Evolutionary conservation across 2,888 invertebrate genomes (phyloP).

Genomic region (Venustoraphidia nigricollis): DNA sequence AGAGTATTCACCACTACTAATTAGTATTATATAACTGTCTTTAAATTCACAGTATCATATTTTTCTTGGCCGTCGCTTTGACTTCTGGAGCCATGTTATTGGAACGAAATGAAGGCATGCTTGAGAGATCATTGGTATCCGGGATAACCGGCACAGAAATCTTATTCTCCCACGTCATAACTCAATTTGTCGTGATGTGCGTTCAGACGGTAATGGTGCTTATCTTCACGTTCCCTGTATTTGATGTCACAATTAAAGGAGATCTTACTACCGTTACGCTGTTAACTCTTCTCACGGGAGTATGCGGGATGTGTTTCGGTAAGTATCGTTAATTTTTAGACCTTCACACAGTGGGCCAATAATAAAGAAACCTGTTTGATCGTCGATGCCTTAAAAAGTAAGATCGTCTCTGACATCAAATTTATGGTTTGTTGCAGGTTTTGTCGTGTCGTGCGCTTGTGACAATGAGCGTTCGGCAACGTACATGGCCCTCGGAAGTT

Average conservation of each 20-base stretch:
- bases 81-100: conserved; percentile 83
- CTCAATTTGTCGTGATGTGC: conserved; percentile 79
- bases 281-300: conserved; percentile 64
- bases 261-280: conserved; percentile 55
- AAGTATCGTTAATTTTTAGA: conserved; percentile 19
- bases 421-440: conserved; percentile 35
- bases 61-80: conserved; percentile 84
- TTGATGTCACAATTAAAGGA: conserved; percentile 63
- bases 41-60: conserved; percentile 57
- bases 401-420: no score
- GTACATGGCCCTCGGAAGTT: conserved; percentile 71
- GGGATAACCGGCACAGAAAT: conserved; percentile 61
- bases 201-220: conserved; percentile 68
- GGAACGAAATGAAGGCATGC: conserved; percentile 76
- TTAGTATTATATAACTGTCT: conserved; percentile 4
- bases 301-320: conserved; percentile 92
- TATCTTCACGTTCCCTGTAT: conserved; percentile 60
- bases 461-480: conserved; percentile 75
- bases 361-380: no score
- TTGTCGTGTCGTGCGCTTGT: conserved; percentile 64
- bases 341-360: background rate
- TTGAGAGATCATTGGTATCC: conserved; percentile 78
- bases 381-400: no score
- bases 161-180: conserved; percentile 71
- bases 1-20: no score